Percentiles rank a stretch among this genome's conserved stretches.
Evolutionary conservation across 2,113 vertebrate species (phyloP).

Genomic region (Seriola dumerili): DNA sequence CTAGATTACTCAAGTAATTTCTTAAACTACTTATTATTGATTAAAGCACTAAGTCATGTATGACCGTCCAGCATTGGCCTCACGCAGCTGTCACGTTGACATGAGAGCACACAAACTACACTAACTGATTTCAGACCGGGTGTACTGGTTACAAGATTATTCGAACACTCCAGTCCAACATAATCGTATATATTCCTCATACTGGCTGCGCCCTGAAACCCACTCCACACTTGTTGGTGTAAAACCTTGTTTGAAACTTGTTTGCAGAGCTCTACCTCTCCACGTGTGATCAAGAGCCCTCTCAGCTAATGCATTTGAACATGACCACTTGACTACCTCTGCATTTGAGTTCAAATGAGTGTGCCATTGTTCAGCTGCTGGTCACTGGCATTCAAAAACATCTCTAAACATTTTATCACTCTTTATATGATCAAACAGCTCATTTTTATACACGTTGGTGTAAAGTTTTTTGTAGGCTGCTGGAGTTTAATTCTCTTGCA

Average conservation of each 20-base stretch:
- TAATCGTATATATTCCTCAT: not conserved
- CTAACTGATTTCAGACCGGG: no score
- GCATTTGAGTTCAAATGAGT: slow-evolving; percentile 22
- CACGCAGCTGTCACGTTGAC: no score
- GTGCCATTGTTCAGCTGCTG: slow-evolving; percentile 7
- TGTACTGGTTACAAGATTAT: no score
- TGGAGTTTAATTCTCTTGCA: not conserved
- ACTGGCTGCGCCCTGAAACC: not conserved
- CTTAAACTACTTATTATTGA: no score
- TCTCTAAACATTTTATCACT: slow-evolving; percentile 8
- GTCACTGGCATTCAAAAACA: not conserved
- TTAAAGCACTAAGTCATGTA: no score
- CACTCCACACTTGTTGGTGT: not conserved
- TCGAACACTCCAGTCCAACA: not conserved
- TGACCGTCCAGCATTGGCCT: no score
- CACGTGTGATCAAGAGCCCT: slow-evolving; percentile 22
- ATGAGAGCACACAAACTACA: no score
- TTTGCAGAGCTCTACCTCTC: slow-evolving; percentile 10
- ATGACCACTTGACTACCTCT: slow-evolving; percentile 42
- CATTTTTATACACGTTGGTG: not conserved
- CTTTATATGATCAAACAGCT: not conserved
- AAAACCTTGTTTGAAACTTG: slow-evolving; percentile 27
- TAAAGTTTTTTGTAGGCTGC: not conserved
- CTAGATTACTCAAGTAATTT: no score
- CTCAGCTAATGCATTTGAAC: slow-evolving; percentile 29